Evolutionary conservation across 2,113 vertebrate genomes (phyloP).

Genomic region (Tetrax tetrax): DNA sequence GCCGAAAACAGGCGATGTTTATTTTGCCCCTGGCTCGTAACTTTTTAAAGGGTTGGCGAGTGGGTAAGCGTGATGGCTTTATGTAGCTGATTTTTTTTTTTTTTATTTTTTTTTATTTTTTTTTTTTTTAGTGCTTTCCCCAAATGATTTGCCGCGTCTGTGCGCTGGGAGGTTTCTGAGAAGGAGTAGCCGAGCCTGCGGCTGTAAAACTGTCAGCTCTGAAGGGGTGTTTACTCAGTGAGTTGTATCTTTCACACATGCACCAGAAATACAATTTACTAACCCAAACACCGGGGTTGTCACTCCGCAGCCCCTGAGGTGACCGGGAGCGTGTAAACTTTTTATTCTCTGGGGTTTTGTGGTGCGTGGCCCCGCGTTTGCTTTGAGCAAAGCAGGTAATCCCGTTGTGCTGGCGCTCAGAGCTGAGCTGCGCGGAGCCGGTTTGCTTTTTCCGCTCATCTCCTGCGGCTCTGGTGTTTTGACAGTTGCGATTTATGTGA

Average conservation of each 20-base stretch:
- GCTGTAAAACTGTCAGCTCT: conserved; percentile 61
- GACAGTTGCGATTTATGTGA: conserved; percentile 7
- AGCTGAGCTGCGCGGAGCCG: neutral
- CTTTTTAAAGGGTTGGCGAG: neutral
- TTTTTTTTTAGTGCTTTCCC: neutral
- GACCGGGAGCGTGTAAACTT: fast-evolving
- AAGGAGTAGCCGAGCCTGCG: neutral
- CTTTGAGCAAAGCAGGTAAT: neutral
- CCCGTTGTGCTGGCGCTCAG: neutral
- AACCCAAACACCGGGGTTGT: neutral
- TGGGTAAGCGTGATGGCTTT: neutral
- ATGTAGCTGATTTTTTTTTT: neutral
- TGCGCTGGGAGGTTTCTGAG: neutral
- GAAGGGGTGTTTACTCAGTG: conserved; percentile 8
- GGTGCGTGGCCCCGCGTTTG: neutral
- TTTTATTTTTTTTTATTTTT: neutral
- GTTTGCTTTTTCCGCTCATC: neutral
- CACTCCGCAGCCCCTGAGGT: neutral
- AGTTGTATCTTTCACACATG: conserved; percentile 15
- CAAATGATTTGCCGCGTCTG: neutral
- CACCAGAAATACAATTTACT: conserved; percentile 24
- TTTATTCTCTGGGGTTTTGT: fast-evolving
- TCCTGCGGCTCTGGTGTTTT: neutral
- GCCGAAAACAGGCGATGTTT: neutral
- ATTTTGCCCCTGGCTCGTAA: neutral